phyloP scores from a whole-genome alignment of 2,113 vertebrate species.

The Paramisgurnus dabryanus region DNA sequence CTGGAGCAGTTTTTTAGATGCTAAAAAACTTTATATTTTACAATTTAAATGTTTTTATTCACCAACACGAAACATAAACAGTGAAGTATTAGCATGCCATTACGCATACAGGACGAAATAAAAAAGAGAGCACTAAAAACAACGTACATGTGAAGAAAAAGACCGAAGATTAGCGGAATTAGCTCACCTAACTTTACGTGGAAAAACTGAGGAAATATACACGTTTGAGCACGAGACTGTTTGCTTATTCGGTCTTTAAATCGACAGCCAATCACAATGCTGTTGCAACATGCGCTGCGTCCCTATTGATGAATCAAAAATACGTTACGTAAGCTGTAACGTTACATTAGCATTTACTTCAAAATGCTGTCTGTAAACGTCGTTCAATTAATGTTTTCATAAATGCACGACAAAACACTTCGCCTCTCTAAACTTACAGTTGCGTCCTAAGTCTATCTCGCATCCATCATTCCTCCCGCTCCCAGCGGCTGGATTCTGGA shows the following conservation, averaged over 20 bases:
- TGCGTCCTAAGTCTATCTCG: neutral
- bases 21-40: too few species aligned
- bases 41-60: too few species aligned
- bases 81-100: too few species aligned
- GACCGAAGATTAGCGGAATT: too few species aligned
- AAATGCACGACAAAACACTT: neutral
- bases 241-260: neutral
- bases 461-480: neutral
- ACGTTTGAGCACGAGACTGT: neutral
- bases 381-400: neutral
- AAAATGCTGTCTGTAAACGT: neutral
- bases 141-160: too few species aligned
- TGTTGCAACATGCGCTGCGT: neutral
- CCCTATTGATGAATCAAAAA: neutral
- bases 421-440: neutral
- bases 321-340: neutral
- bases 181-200: too few species aligned
- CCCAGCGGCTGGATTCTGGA: neutral
- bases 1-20: too few species aligned
- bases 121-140: too few species aligned
- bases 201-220: too few species aligned
- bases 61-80: too few species aligned
- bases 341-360: too few species aligned
- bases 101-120: too few species aligned
- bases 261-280: neutral